A percentile compares a stretch with the other conserved stretches of the same genome.
phyloP scores from a whole-genome alignment of 2,113 vertebrate species.

The Xyliphius kryptos region DNA sequence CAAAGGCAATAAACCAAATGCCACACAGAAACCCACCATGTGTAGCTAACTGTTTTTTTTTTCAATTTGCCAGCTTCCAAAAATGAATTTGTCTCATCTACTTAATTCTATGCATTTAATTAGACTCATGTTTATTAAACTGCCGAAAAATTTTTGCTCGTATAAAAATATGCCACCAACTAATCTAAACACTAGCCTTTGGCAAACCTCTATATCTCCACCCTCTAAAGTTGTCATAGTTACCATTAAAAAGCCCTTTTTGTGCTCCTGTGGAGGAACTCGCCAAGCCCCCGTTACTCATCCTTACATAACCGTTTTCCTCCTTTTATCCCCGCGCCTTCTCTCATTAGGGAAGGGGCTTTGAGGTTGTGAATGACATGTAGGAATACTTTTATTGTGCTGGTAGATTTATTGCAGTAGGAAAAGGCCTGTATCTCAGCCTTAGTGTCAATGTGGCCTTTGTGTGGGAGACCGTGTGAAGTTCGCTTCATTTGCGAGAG shows the following conservation, averaged over 20 bases:
- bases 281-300: not conserved
- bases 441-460: conserved; percentile 17
- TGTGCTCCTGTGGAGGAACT: conserved; percentile 35
- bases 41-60: no score
- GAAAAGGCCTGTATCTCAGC: conserved; percentile 5
- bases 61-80: no score
- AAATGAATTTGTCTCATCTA: no score
- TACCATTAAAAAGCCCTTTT: conserved; percentile 35
- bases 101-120: no score
- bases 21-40: no score
- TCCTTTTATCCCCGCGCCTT: conserved; percentile 9
- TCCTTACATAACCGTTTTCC: conserved; percentile 18
- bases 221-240: conserved; percentile 30
- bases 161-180: conserved; percentile 26
- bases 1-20: no score
- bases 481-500: not conserved
- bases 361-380: conserved; percentile 16
- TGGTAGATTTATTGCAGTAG: conserved; percentile 13
- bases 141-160: no score
- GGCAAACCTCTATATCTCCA: conserved; percentile 29
- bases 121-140: no score
- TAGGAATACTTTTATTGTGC: conserved; percentile 2
- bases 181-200: conserved; percentile 29
- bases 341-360: conserved; percentile 9
- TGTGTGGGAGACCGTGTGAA: conserved; percentile 17